Evolutionary conservation across 2,888 invertebrate genomes (phyloP), one percentile per base, ranked within the genome.

Genomic region (Litoditis marina): DNA sequence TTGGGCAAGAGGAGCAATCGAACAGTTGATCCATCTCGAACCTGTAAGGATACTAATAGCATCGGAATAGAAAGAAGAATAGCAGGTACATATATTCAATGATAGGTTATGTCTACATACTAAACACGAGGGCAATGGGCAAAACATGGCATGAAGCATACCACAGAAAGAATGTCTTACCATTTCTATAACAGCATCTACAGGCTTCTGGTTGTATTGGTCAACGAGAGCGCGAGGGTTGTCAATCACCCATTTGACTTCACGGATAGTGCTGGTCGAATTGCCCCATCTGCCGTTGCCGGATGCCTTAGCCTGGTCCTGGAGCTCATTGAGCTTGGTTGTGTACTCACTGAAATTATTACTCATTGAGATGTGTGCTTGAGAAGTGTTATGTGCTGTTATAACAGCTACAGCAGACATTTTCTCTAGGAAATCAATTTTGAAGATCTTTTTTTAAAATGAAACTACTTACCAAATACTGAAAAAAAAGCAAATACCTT

Each of bases 11-110:
- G 86, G 80, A 94, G 91, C 2, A 92, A 90, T 71, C 95, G 88
- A 16, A 95, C 89, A 0, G 96, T 96, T 34, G 94, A 94, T 0
- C 96, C 96, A 85, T 98, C 96, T 61, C 94, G 88, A 0, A 75
- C 72, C 74, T 75, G 27, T 44, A 74, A 34, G 31, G n/a, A 22
- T 25, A 44, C 30, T 36, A 13, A 36, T 11, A 13, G 11, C 27
- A 13, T 25, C n/a, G 34, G 7, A n/a, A n/a, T n/a, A n/a, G n/a
- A n/a, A n/a, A n/a, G n/a, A n/a, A n/a, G n/a, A n/a, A n/a, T n/a
- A n/a, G n/a, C n/a, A n/a, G n/a, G n/a, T n/a, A n/a, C n/a, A n/a
- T n/a, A n/a, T n/a, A n/a, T n/a, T n/a, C n/a, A n/a, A n/a, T n/a
- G n/a, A n/a, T n/a, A n/a, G n/a, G n/a, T n/a, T n/a, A n/a, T n/a